Evolutionary conservation across 2,113 vertebrate species (phyloP), one percentile per base, ranked within the genome.

Genomic region (Eleginops maclovinus): DNA sequence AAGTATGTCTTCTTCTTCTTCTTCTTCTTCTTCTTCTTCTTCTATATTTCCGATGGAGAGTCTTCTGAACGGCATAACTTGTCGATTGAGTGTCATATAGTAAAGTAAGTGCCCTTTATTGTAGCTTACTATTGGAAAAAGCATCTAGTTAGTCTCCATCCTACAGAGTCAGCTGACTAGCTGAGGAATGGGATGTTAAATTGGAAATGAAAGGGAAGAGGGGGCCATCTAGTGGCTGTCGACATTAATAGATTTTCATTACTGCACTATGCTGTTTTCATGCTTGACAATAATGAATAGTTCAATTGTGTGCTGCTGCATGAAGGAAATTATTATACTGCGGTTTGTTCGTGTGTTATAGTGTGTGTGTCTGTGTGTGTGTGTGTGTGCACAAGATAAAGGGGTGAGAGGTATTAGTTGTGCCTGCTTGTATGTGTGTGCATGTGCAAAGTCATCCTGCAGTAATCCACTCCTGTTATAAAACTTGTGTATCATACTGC

Each of bases 201-300:
- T 87, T 86, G 58, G 13, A 85, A 81, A 89, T 87, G 75, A 89
- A 92, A 89, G 83, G 82, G 79, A 68, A 47, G 71, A 90, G 75
- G 66, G 41, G 82, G 91, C 92, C 93, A 94, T 91, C 93, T 94
- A 92, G 93, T 91, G 93, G 92, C 62, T 51, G 8, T 16, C 31
- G 63, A 62, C 7, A 5, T 72, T 60, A 78, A 87, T 79, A 77
- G 16, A 78, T 77, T 68, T 41, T 79, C 72, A 84, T 86, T 70
- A 79, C 62, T 61, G 50, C 75, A 75, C 59, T 56, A 7, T 70
- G 69, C 74, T 72, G 64, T 75, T 79, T 79, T 84, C 82, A 72
- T 85, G 77, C 64, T 69, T 82, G 84, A 85, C 87, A 80, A 44
- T 83, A 88, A 92, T 84, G 65, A 89, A 84, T 86, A 53, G 76